A percentile compares a stretch with the other conserved stretches of the same genome.
Conservation (phyloP, 1,140 invertebrate genomes). For the Caenorhabditis brenneri region DNA sequence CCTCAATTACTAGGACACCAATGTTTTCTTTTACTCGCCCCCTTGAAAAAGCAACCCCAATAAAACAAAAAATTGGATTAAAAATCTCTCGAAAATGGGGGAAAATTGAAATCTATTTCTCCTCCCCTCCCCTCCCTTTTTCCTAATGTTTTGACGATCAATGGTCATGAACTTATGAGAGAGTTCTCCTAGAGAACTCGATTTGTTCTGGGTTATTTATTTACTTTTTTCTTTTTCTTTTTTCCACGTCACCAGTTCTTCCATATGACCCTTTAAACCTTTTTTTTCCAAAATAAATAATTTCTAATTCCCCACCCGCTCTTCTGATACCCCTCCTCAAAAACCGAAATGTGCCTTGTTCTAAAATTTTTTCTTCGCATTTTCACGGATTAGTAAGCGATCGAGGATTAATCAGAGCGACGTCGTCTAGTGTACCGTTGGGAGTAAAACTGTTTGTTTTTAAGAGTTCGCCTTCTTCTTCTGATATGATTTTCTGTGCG, state of each 20-base stretch:
- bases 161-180: slow-evolving; percentile 28
- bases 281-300: neutral
- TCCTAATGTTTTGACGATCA: neutral
- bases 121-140: neutral
- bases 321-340: neutral
- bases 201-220: neutral
- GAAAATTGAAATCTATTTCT: neutral
- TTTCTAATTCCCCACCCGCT: neutral
- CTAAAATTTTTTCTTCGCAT: neutral
- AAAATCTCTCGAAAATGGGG: neutral
- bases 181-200: neutral
- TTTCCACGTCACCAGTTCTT: neutral
- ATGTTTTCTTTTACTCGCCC: too few species aligned
- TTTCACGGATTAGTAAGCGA: neutral
- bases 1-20: too few species aligned
- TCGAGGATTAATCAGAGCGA: neutral
- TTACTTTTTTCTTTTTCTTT: neutral
- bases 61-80: neutral
- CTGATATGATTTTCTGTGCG: too few species aligned
- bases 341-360: neutral
- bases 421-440: neutral
- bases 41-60: neutral
- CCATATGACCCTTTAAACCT: neutral
- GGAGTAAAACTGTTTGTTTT: slow-evolving; percentile 30
- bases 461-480: neutral